Percentiles rank a stretch among this genome's conserved stretches.
Conservation (phyloP, 2,113 vertebrate genomes). For the Casuarius casuarius region DNA sequence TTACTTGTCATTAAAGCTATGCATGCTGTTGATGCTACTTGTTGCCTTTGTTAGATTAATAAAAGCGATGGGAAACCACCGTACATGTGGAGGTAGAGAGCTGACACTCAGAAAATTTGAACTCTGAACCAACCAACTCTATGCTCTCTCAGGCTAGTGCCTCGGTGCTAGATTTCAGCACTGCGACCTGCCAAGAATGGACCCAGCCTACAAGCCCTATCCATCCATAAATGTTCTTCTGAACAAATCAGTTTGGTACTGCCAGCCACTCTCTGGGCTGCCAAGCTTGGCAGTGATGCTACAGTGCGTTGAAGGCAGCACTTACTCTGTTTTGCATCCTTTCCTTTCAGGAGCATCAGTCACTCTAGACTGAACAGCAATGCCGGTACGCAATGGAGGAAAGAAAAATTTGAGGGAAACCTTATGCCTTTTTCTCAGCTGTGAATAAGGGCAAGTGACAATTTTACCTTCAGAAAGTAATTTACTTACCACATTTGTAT, state of each 20-base stretch:
- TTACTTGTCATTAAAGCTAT: neutral
- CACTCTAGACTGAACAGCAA: neutral
- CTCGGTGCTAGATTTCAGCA: neutral
- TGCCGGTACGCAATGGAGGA: neutral
- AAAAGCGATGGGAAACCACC: neutral
- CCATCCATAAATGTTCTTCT: neutral
- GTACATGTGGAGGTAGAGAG: neutral
- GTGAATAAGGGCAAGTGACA: neutral
- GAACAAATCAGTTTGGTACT: neutral
- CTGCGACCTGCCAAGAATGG: neutral
- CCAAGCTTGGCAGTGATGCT: neutral
- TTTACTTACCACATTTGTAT: neutral
- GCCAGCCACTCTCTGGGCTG: neutral
- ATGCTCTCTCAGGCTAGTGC: neutral
- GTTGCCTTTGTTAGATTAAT: neutral
- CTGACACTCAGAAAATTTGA: neutral
- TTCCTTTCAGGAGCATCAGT: neutral
- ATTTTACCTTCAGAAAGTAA: neutral
- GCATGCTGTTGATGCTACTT: neutral
- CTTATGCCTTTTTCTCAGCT: neutral
- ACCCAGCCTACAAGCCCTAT: neutral
- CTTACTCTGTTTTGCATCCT: neutral
- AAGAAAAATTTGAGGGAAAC: neutral
- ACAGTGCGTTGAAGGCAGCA: neutral
- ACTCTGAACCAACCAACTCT: neutral